Evolutionary conservation across 1,140 invertebrate genomes (phyloP), one percentile per base, ranked within the genome.

Genomic region (Panulirus ornatus): DNA sequence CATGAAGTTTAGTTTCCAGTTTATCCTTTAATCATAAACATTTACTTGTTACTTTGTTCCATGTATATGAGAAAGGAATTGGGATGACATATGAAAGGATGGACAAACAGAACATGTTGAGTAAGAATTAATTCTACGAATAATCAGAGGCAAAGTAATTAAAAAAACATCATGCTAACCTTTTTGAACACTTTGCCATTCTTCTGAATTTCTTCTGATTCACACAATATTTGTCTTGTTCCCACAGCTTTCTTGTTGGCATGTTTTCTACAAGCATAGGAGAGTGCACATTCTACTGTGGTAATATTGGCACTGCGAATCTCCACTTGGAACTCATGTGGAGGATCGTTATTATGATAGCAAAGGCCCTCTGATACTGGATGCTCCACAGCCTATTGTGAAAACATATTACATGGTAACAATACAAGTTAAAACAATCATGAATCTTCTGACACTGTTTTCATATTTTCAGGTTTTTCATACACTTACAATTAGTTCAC

Each of bases 111-210:
- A 5, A 34, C 14, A 14, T 73, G 14, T 27, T 0, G 5, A 34
- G 0, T 27, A 73, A 73, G 34, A 14, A 27, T 1, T 1, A 34
- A 14, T 73, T 22, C 22, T 14, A 22, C 14, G 0, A 11, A 22
- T 14, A 36, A 73, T 36, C 16, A 36, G 9, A 40, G 22, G 3
- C 1, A 38, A 14, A 75, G 34, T 75, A 38, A 36, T 36, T 14
- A 36, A 8, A 16, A 34, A 3, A 27, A 51, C n/a, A n/a, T n/a
- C n/a, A n/a, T 73, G 84, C 66, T 87, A 92, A 95, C 95, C 94
- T 99, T 99, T 94, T 99, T 99, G 93, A 99, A 99, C 34, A 99
- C 95, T 93, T 97, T 96, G 71, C 99, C 99, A 94, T 99, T 98
- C 0, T 97, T 96, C 93, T 99, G 98, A 0, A 96, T 94, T 94